These are phyloP conservation scores for Crambe crambe DNA, from an alignment of 37 sponge, comb jelly and placozoan genomes.

Conservation along the genomic window DNA sequence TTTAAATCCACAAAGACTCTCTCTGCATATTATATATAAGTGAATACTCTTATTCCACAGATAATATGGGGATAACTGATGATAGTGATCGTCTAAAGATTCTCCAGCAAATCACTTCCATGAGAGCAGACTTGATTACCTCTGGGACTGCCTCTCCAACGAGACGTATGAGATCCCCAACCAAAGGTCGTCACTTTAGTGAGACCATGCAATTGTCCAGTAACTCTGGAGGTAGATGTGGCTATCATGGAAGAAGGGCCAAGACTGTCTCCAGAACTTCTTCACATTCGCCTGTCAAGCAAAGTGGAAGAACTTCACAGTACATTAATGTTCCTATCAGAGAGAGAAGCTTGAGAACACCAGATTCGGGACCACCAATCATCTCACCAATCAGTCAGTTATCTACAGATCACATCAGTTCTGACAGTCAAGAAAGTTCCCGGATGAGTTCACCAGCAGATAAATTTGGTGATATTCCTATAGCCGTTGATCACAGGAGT, in stretches of 20 bases:
- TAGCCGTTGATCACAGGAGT: neutral
- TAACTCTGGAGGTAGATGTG: neutral
- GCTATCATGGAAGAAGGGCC: neutral
- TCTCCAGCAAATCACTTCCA: slow-evolving; percentile 64
- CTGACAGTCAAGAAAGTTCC: slow-evolving; percentile 21
- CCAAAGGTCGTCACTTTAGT: slow-evolving; percentile 26
- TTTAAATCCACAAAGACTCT: no score
- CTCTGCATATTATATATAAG: no score
- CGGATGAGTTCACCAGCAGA: slow-evolving; percentile 31
- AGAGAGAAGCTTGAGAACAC: slow-evolving; percentile 9
- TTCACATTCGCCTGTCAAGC: neutral
- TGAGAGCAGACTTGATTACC: slow-evolving; percentile 64
- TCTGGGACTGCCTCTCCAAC: slow-evolving; percentile 8
- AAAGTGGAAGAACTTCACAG: neutral
- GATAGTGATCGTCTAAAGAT: slow-evolving; percentile 52
- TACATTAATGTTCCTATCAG: neutral
- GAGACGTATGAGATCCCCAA: neutral
- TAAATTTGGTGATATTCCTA: neutral
- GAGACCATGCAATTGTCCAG: neutral
- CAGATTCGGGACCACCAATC: neutral
- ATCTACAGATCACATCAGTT: slow-evolving; percentile 18
- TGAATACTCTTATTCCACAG: slow-evolving; percentile 16
- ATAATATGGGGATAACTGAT: slow-evolving; percentile 45
- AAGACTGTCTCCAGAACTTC: neutral
- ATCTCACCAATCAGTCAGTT: neutral